phyloP scores from a whole-genome alignment of 2,888 invertebrate genomes.

The Callinectes sapidus region DNA sequence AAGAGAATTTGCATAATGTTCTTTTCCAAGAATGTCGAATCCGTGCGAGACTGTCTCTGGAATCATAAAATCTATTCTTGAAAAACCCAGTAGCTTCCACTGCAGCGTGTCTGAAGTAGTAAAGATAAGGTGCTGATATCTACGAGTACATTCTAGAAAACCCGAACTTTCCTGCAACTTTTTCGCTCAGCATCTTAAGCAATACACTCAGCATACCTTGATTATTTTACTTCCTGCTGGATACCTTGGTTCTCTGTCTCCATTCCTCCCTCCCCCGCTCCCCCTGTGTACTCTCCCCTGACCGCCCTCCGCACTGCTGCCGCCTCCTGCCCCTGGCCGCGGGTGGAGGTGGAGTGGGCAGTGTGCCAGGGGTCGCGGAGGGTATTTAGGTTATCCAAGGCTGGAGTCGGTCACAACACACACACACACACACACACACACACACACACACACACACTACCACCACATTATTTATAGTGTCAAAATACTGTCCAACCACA shows the following conservation, averaged over 20 bases:
- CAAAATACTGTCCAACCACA: not conserved
- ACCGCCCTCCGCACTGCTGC: not conserved
- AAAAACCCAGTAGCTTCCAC: no score
- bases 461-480: not conserved
- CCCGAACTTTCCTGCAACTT: not conserved
- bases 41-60: no score
- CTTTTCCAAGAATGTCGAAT: no score
- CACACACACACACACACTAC: not conserved
- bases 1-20: no score
- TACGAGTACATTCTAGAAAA: not conserved
- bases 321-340: slow-evolving; percentile 6
- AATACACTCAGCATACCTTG: not conserved
- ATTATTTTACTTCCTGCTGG: not conserved
- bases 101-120: no score
- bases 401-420: slow-evolving; percentile 46
- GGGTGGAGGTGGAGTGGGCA: slow-evolving; percentile 49
- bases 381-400: slow-evolving; percentile 53
- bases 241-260: slow-evolving; percentile 2
- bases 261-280: not conserved
- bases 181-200: not conserved
- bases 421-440: slow-evolving; percentile 22
- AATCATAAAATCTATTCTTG: no score
- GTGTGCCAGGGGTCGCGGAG: slow-evolving; percentile 51
- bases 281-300: not conserved
- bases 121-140: no score